Percentiles rank a stretch among this genome's conserved stretches.
These are phyloP conservation scores for Asobara japonica DNA, from an alignment of 1,140 invertebrate genomes.

Conservation along the genomic window DNA sequence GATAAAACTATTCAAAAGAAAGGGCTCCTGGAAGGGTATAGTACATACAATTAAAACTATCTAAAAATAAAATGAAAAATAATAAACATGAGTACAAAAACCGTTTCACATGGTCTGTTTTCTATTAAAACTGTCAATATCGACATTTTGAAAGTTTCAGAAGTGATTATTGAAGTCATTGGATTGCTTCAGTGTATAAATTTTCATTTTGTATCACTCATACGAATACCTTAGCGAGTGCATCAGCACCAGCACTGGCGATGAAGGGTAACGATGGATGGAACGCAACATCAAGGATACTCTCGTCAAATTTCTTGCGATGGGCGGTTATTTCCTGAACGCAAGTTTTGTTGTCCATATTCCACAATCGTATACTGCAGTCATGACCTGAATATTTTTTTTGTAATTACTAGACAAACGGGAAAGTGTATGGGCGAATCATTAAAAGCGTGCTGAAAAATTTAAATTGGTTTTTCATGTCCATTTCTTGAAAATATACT, in stretches of 20 bases:
- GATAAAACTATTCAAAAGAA: slow-evolving; percentile 30
- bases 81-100: slow-evolving; percentile 60
- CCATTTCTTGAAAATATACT: too few species aligned
- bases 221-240: slow-evolving; percentile 96
- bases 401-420: too few species aligned
- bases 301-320: slow-evolving; percentile 99
- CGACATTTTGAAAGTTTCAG: slow-evolving; percentile 82
- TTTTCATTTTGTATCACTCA: slow-evolving; percentile 59
- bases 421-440: too few species aligned
- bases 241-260: slow-evolving; percentile 98
- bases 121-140: slow-evolving; percentile 54
- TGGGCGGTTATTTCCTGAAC: slow-evolving; percentile 99
- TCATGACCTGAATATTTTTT: slow-evolving; percentile 92
- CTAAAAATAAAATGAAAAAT: slow-evolving; percentile 45
- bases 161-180: neutral
- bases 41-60: slow-evolving; percentile 60
- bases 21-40: slow-evolving; percentile 26
- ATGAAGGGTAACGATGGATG: slow-evolving; percentile 98
- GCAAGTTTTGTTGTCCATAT: slow-evolving; percentile 98
- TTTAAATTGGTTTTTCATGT: too few species aligned
- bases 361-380: slow-evolving; percentile 99
- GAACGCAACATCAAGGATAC: slow-evolving; percentile 98
- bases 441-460: too few species aligned
- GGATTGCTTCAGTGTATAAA: neutral
- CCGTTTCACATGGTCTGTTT: slow-evolving; percentile 43